Evolutionary conservation across 1,140 invertebrate species (phyloP), one percentile per base, ranked within the genome.

Genomic region (Drosophila bipectinata): DNA sequence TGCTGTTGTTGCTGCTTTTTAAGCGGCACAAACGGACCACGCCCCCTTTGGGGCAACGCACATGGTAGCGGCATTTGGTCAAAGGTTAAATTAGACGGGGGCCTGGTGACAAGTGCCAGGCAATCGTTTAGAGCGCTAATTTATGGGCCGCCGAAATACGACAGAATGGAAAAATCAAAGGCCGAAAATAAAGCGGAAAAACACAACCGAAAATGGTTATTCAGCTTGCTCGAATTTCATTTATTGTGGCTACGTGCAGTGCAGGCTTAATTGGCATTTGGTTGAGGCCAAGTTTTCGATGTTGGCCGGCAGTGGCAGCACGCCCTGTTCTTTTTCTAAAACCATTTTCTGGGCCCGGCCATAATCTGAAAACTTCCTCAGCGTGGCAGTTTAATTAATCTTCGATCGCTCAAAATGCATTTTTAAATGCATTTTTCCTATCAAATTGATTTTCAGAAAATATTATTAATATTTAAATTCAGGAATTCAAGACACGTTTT

Each of bases 41-140:
- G 44, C 60, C 58, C 44, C 47, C 52, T n/a, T 26, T 47, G 12
- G 41, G n/a, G 68, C 49, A 78, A 85, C 78, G 82, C 82, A 87
- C 61, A 77, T 67, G 78, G 82, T 75, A 87, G 82, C 82, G 82
- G 82, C 82, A 68, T 85, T 85, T 85, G 82, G 82, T 87, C 82
- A 85, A 85, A 85, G 82, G 82, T 87, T 85, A 85, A 85, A 87
- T 87, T 61, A 85, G 64, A 84, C 77, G 66, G 77, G 48, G 68
- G 72, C 73, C 74, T 78, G 78, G 82, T 87, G 82, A 85, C 82
- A 85, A 85, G 82, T 85, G 82, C 82, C 81, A 80, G 73, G 73
- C 73, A 83, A 77, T 87, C 82, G 78, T 87, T 85, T 87, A 81
- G 63, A 63, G 61, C 57, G 57, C 84, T 85, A 85, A 87, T 85